Conservation (phyloP, 2,113 vertebrate genomes). For the Suricata suricatta region DNA sequence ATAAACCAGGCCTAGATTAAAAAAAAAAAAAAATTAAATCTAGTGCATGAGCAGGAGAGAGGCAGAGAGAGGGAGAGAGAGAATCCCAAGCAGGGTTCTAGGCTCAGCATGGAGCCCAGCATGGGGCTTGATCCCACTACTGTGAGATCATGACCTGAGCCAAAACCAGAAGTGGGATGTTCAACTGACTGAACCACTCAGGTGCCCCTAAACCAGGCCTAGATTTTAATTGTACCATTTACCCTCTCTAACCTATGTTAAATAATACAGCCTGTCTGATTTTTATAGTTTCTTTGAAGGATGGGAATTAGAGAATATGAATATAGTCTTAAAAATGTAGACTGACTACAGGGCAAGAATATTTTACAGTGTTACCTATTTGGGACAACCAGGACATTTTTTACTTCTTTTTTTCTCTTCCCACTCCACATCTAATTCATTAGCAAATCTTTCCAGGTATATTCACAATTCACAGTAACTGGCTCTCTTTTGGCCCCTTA, state of each 20-base stretch:
- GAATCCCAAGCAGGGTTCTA: too few relatives aligned
- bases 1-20: not conserved
- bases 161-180: too few relatives aligned
- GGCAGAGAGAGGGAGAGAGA: too few relatives aligned
- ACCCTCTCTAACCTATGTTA: not conserved
- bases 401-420: not conserved
- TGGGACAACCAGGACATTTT: not conserved
- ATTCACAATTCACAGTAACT: not conserved
- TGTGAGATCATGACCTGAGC: too few relatives aligned
- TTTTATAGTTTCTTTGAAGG: not conserved
- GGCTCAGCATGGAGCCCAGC: too few relatives aligned
- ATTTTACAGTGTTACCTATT: not conserved
- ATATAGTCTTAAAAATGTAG: not conserved
- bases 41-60: too few relatives aligned
- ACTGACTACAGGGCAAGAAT: not conserved
- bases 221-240: not conserved
- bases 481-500: not conserved
- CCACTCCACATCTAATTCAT: not conserved
- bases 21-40: too few relatives aligned
- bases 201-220: not conserved
- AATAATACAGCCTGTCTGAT: not conserved
- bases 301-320: not conserved
- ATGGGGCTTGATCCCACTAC: too few relatives aligned
- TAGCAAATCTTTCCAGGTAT: not conserved
- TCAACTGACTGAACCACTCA: too few relatives aligned